phyloP scores from a whole-genome alignment of 30 jellyfish, hydroid and myxozoan species.

The Cassiopea andromeda region DNA sequence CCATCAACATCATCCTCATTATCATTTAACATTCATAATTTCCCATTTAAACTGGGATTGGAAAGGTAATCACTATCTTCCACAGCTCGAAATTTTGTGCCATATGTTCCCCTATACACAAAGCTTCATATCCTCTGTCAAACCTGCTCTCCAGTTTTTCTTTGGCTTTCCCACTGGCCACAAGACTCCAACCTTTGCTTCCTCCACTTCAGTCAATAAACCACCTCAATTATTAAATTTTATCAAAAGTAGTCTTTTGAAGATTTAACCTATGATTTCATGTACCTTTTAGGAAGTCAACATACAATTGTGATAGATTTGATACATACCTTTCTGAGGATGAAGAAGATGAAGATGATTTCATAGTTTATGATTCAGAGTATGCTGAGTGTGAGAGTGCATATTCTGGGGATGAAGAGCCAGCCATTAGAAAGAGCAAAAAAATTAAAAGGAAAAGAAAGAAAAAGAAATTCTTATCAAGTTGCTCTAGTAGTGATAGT shows the following conservation, averaged over 20 bases:
- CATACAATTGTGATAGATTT: constrained; percentile 45
- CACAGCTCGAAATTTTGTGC: no score
- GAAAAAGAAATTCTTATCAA: background rate
- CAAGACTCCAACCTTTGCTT: no score
- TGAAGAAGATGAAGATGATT: constrained; percentile 18
- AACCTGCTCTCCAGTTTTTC: no score
- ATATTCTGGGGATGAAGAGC: constrained; percentile 16
- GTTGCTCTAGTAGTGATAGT: constrained; percentile 12
- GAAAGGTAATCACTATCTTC: no score
- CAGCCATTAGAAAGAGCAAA: background rate
- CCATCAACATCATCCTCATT: no score
- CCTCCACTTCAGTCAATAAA: no score
- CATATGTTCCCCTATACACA: no score
- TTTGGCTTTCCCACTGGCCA: no score
- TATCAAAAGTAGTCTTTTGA: background rate
- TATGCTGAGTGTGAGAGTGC: constrained; percentile 37
- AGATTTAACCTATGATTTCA: background rate
- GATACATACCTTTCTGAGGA: constrained; percentile 57
- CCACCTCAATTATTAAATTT: no score
- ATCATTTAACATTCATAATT: no score
- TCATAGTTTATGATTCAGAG: constrained; percentile 43
- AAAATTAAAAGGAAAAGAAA: constrained; percentile 1
- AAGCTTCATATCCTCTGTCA: no score
- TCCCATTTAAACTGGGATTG: no score
- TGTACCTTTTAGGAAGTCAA: constrained; percentile 16